These are phyloP conservation scores for Steinernema hermaphroditum DNA, from an alignment of 2,888 invertebrate species.

Conservation along the genomic window DNA sequence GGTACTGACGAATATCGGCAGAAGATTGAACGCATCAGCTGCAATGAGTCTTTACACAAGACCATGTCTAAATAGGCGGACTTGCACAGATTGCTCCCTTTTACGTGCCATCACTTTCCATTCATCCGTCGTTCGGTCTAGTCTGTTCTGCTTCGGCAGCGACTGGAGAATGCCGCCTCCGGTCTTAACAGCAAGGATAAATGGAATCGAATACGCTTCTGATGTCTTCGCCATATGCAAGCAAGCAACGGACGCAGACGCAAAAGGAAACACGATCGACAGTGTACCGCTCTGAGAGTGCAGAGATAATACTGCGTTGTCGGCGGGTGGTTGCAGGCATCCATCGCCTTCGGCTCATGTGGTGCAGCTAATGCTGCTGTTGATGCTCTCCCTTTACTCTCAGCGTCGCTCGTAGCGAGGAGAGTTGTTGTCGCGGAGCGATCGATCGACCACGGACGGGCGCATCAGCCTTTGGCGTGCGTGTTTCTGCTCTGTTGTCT, in stretches of 20 bases:
- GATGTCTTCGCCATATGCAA: slow-evolving; percentile 7
- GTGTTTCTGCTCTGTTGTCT: slow-evolving; percentile 29
- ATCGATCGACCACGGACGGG: slow-evolving; percentile 30
- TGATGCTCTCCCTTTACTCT: slow-evolving; percentile 18
- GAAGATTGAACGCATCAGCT: neutral
- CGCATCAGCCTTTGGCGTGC: slow-evolving; percentile 29
- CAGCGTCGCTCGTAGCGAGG: slow-evolving; percentile 19
- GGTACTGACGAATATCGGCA: neutral
- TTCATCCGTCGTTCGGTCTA: too few species aligned
- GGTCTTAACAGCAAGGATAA: too few species aligned
- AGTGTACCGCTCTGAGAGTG: neutral
- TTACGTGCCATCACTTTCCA: too few species aligned
- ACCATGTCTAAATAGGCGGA: too few species aligned
- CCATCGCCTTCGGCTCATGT: slow-evolving; percentile 12
- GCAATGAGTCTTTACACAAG: neutral
- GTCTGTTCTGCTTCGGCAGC: too few species aligned
- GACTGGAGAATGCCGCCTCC: too few species aligned
- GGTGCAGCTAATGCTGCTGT: slow-evolving; percentile 26
- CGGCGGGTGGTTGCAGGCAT: slow-evolving; percentile 22
- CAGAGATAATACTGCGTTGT: slow-evolving; percentile 24
- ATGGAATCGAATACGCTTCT: neutral
- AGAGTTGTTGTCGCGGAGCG: slow-evolving; percentile 26
- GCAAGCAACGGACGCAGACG: neutral
- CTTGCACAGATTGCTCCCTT: too few species aligned
- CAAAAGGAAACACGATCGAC: slow-evolving; percentile 22